phyloP scores from a whole-genome alignment of 2,888 invertebrate species.

The Chrysotoxum bicinctum region DNA sequence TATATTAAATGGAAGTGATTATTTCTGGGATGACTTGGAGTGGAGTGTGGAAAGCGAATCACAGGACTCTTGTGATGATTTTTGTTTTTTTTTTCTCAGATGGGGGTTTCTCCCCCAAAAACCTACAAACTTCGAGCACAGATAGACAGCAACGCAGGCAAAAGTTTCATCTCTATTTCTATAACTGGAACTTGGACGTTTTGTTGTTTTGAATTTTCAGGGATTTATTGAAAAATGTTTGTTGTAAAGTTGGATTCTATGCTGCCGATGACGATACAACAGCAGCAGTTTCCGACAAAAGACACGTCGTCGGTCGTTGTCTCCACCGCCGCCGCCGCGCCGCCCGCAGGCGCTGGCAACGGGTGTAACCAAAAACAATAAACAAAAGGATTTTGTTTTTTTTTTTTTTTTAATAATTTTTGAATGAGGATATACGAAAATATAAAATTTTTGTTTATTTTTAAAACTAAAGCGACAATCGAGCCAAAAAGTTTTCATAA shows the following conservation, averaged over 20 bases:
- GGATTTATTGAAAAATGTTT: slow-evolving; percentile 69
- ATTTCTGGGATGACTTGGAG: slow-evolving; percentile 25
- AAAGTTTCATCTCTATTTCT: slow-evolving; percentile 35
- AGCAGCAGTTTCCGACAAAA: neutral
- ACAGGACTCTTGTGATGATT: slow-evolving; percentile 12
- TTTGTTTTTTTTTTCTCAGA: neutral
- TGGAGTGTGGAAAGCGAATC: slow-evolving; percentile 4
- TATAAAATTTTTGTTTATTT: neutral
- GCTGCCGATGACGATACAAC: neutral
- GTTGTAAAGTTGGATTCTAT: slow-evolving; percentile 43
- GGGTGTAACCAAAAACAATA: slow-evolving; percentile 49
- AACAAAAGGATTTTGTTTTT: slow-evolving; percentile 38
- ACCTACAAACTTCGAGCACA: slow-evolving; percentile 33
- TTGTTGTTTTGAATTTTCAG: slow-evolving; percentile 57
- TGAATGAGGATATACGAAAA: neutral
- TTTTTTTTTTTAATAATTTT: slow-evolving; percentile 32
- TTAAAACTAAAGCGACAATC: slow-evolving; percentile 47
- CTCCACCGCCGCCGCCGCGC: neutral
- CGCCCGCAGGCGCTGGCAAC: neutral
- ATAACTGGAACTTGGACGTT: slow-evolving; percentile 59
- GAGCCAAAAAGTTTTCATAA: slow-evolving; percentile 52
- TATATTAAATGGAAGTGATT: slow-evolving; percentile 69
- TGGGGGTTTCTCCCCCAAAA: neutral
- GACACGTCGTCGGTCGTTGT: neutral
- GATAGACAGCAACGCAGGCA: slow-evolving; percentile 11